A percentile compares a stretch with the other conserved stretches of the same genome.
Evolutionary conservation across 2,113 vertebrate genomes (phyloP).

Genomic region (Oreocharis arfaki): DNA sequence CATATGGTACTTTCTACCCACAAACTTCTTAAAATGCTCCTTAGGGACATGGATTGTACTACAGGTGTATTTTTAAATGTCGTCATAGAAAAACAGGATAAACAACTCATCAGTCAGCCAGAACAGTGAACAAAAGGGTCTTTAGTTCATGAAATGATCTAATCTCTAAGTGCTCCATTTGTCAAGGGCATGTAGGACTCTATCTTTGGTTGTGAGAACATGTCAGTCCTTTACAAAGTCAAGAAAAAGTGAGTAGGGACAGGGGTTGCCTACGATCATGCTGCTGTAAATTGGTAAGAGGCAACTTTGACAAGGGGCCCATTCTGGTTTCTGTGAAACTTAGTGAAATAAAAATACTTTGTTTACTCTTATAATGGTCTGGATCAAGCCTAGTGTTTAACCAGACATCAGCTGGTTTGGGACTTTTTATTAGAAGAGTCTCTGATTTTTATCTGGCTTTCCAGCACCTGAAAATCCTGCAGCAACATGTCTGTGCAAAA

Average conservation of each 20-base stretch:
- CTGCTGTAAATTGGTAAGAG: background rate
- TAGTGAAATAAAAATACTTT: background rate
- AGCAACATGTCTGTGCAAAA: background rate
- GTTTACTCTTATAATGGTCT: background rate
- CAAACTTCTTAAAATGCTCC: constrained; percentile 13
- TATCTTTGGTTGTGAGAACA: background rate
- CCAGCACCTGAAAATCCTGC: background rate
- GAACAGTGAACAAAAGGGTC: constrained; percentile 34
- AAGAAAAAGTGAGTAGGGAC: background rate
- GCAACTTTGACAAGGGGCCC: background rate
- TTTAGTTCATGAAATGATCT: background rate
- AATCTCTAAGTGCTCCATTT: background rate
- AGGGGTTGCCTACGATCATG: background rate
- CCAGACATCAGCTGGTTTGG: background rate
- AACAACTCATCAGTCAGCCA: background rate
- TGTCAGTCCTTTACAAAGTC: background rate
- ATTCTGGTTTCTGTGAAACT: background rate
- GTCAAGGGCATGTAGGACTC: background rate
- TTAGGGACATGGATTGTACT: background rate
- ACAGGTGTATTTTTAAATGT: background rate
- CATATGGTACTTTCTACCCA: background rate
- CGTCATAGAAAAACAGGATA: background rate
- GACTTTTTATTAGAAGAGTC: background rate
- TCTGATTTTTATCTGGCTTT: background rate
- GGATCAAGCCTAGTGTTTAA: background rate